phyloP scores from a whole-genome alignment of 2,888 invertebrate species.

The Ellobium chinense region DNA sequence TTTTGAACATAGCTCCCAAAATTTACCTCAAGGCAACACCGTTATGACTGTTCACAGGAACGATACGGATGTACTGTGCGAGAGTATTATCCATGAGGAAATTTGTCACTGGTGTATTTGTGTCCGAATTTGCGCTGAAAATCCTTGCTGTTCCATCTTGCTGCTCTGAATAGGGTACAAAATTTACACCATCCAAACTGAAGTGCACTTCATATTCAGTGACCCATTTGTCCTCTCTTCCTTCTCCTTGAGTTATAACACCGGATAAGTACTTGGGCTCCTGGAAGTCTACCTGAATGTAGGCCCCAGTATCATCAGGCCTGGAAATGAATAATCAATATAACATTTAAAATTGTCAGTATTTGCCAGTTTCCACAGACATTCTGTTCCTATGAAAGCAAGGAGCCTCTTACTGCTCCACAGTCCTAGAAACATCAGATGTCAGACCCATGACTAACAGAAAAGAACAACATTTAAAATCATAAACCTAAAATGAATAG shows the following conservation, averaged over 20 bases:
- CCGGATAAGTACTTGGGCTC: conserved; percentile 58
- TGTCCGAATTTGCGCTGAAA: conserved; percentile 46
- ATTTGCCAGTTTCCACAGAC: no score
- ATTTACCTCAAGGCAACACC: conserved; percentile 45
- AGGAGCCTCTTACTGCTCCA: no score
- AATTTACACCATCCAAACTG: conserved; percentile 59
- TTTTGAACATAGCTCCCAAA: no score
- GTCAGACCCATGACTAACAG: no score
- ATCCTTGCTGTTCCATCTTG: conserved; percentile 39
- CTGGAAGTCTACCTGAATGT: conserved; percentile 62
- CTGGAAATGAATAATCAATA: background rate
- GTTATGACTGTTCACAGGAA: conserved; percentile 36
- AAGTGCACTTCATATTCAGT: conserved; percentile 56
- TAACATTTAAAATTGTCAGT: background rate
- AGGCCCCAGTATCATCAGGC: conserved; percentile 13
- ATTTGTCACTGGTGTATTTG: conserved; percentile 32
- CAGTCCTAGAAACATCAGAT: no score
- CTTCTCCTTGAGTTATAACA: conserved; percentile 60
- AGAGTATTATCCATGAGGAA: conserved; percentile 42
- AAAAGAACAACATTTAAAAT: no score
- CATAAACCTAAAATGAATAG: no score
- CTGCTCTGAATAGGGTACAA: conserved; percentile 53
- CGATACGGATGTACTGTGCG: conserved; percentile 45
- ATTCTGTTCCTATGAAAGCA: no score
- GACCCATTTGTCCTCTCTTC: conserved; percentile 61